Base-by-base conservation (phyloP, 2,113 vertebrate species). In the Oreocharis arfaki region DNA sequence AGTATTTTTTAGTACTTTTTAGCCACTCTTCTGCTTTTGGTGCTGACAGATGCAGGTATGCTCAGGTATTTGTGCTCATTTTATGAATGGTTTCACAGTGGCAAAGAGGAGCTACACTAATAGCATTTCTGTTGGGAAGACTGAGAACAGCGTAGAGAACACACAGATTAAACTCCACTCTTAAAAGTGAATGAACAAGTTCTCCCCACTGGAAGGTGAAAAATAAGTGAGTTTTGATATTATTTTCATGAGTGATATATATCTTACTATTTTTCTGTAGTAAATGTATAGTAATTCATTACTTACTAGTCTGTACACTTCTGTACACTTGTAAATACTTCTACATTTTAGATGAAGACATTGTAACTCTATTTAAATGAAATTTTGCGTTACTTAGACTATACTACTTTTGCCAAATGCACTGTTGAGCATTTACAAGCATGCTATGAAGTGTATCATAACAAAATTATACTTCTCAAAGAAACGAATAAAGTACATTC, bases 401-500 rank as follows among this genome's bases (percentile, higher is more conserved):
- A n/a, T 32, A 78, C 35, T 65, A 60, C 23, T 87, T 89, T 94
- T 81, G 37, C 20, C 46, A 76, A 96, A 94, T 85, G 55, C 30
- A 56, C 26, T 60, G 30, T 27, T 79, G 46, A 85, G 44, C 84
- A 79, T 75, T 89, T 94, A 56, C 17, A 89, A 87, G 52, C 53
- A 64, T 60, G 30, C 28, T 55, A 35, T 47, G 69, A 90, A 84
- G 16, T 37, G 39, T 60, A 81, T 60, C 44, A 75, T 64, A 95
- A 92, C 33, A 89, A 92, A 91, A 92, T 92, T 89, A 78, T 84
- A 41, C 33, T 84, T 67, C 52, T 59, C 56, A 93, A 92, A 88
- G 22, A 93, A 84, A 92, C 11, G 2, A 93, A 61, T 39, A 67
- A 94, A 84, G 10, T 71, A 35, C 22, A 53, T 87, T 93, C 95